These are phyloP conservation scores for Pseudotriccus pelzelni DNA, from an alignment of 2,797 vertebrate species.

Conservation along the genomic window DNA sequence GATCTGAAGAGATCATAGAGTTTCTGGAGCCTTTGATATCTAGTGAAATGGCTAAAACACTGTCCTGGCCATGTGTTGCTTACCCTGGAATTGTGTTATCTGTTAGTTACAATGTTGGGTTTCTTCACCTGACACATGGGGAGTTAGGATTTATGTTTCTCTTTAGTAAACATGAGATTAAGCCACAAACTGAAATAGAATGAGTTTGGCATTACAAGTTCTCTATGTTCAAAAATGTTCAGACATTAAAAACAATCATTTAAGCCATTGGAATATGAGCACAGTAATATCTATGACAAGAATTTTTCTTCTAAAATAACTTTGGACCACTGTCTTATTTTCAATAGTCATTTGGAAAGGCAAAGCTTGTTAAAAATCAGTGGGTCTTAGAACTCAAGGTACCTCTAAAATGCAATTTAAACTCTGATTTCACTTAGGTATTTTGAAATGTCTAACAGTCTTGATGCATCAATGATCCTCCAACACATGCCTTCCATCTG, in stretches of 20 bases:
- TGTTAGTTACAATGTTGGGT: not conserved
- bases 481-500: slow-evolving; percentile 38
- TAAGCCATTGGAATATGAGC: not conserved
- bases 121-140: not conserved
- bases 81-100: not conserved
- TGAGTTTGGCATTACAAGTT: not conserved
- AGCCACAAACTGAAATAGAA: not conserved
- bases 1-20: not conserved
- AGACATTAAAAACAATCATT: not conserved
- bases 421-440: slow-evolving; percentile 1
- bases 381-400: not conserved
- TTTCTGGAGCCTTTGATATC: not conserved
- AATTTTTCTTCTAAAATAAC: not conserved
- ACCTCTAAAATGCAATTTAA: not conserved
- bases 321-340: not conserved
- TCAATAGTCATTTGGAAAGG: slow-evolving; percentile 1
- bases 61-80: not conserved
- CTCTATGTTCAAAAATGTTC: not conserved
- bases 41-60: not conserved
- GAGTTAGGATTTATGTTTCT: not conserved
- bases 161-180: not conserved
- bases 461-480: slow-evolving; percentile 37
- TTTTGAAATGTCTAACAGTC: slow-evolving; percentile 29
- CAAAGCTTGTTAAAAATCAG: not conserved
- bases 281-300: not conserved